A percentile compares a stretch with the other conserved stretches of the same genome.
These are phyloP conservation scores for Lanistes nyassanus DNA, from an alignment of 1,140 invertebrate species.

Conservation along the genomic window DNA sequence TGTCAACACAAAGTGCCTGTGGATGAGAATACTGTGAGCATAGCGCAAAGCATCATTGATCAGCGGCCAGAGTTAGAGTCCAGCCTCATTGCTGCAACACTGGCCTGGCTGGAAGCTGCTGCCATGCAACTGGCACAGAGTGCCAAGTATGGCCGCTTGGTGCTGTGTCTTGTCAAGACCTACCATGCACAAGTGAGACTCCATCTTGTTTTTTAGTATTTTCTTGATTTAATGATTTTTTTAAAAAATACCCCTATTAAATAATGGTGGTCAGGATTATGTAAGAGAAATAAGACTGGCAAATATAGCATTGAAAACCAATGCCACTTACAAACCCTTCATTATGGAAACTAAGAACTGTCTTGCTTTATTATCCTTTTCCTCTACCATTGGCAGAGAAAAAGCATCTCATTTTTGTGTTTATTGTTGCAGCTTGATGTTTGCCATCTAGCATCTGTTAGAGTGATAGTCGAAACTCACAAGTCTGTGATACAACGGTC, in stretches of 20 bases:
- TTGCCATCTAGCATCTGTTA: neutral
- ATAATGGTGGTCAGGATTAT: too few relatives aligned
- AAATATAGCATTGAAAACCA: too few relatives aligned
- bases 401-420: too few relatives aligned
- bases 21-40: neutral
- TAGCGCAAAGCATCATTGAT: neutral
- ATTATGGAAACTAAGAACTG: too few relatives aligned
- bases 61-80: neutral
- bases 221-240: too few relatives aligned
- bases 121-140: neutral
- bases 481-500: neutral
- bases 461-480: conserved; percentile 1
- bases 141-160: conserved; percentile 1
- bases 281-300: too few relatives aligned
- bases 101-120: neutral
- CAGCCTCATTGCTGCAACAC: neutral
- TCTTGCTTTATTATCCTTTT: too few relatives aligned
- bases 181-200: neutral
- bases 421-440: neutral
- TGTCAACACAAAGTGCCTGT: neutral
- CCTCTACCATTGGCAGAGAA: too few relatives aligned
- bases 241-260: too few relatives aligned
- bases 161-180: neutral
- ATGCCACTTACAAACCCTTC: too few relatives aligned
- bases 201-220: too few relatives aligned